Evolutionary conservation across 1,140 invertebrate genomes (phyloP), one percentile per base, ranked within the genome.

Genomic region (Cotesia chilonis): DNA sequence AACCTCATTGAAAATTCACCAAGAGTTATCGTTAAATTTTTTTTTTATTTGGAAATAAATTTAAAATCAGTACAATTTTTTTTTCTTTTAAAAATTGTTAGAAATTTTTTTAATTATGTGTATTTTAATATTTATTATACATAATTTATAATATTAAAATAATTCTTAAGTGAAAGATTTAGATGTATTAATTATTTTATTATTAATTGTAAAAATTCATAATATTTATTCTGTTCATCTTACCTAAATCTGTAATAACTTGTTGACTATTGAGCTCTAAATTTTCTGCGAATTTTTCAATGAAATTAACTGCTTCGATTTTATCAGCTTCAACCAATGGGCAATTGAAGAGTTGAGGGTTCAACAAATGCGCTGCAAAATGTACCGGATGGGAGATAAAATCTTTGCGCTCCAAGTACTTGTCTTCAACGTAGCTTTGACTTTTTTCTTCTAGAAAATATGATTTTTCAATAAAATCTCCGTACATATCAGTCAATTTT

Each of bases 321-420:
- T 54, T 20, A 6, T 68, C 65, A 68, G 41, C 1, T 68, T 68
- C 65, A 4, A n/a, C 14, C 5, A 68, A n/a, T 68, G 20, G 41
- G 5, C 4, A 52, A 17, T 51, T 68, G 4, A 57, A 6, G 17
- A 70, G 36, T 14, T 70, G 36, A 35, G 68, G 68, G 55, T 70
- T 60, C 4, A 70, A 60, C 1, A 70, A 4, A 36, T 70, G 54
- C 9, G 68, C 68, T 35, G 28, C 68, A 12, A 59, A 37, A 20
- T 70, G 68, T 14, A 70, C 52, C 4, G 68, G 68, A 10, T 70
- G 68, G 4, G 35, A 59, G 14, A 60, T 14, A 14, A 70, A 70
- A 9, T 70, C 41, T 54, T 52, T 68, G 5, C 65, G 38, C 6
- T 14, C 9, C 4, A 28, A 28, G n/a, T 36, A 68, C 5, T 20